A percentile compares a stretch with the other conserved stretches of the same genome.
These are phyloP conservation scores for Melipona bicolor DNA, from an alignment of 2,888 invertebrate species.

Conservation along the genomic window DNA sequence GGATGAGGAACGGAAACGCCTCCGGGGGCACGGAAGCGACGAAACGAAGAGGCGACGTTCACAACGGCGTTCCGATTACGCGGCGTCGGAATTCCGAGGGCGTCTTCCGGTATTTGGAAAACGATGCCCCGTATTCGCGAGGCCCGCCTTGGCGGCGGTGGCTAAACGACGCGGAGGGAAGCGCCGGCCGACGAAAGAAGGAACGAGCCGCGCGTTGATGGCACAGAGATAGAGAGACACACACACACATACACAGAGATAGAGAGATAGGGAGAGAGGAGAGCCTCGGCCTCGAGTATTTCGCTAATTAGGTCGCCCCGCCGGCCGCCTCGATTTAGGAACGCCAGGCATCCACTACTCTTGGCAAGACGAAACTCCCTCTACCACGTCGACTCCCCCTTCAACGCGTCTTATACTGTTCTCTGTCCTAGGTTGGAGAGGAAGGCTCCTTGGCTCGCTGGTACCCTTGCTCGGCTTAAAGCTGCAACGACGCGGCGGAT, in stretches of 20 bases:
- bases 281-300: slow-evolving; percentile 71
- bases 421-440: slow-evolving; percentile 4
- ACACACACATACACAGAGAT: too few relatives aligned
- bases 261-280: too few relatives aligned
- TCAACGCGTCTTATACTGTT: slow-evolving; percentile 6
- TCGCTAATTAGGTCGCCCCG: slow-evolving; percentile 81
- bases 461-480: slow-evolving; percentile 18
- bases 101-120: slow-evolving; percentile 77
- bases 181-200: slow-evolving; percentile 53
- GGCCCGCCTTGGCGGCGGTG: slow-evolving; percentile 12
- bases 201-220: slow-evolving; percentile 47
- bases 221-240: slow-evolving; percentile 5
- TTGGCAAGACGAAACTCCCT: slow-evolving; percentile 60
- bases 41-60: slow-evolving; percentile 36
- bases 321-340: slow-evolving; percentile 78
- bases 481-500: slow-evolving; percentile 21
- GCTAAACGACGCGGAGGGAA: slow-evolving; percentile 38
- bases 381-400: neutral
- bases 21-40: slow-evolving; percentile 14
- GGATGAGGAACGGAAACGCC: slow-evolving; percentile 10
- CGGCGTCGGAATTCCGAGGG: slow-evolving; percentile 73
- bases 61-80: slow-evolving; percentile 68
- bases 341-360: slow-evolving; percentile 80
- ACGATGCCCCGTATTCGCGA: slow-evolving; percentile 74
- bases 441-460: slow-evolving; percentile 17